Percentiles rank a stretch among this genome's conserved stretches.
These are phyloP conservation scores for Hemicrepidius hirtus DNA, from an alignment of 2,888 invertebrate species.

Conservation along the genomic window DNA sequence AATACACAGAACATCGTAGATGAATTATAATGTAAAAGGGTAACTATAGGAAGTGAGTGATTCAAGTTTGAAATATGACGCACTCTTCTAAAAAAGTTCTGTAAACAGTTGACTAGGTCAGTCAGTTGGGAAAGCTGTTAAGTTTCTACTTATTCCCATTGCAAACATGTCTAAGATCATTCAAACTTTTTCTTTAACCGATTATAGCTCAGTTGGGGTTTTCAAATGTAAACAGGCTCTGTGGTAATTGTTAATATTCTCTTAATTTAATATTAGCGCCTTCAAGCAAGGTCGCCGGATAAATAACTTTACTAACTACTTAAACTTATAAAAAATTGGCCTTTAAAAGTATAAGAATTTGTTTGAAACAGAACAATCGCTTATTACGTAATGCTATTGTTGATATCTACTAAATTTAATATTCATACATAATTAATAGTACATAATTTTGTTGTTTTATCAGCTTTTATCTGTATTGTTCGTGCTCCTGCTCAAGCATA, in stretches of 20 bases:
- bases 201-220: background rate
- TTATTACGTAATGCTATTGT: constrained; percentile 10
- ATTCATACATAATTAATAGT: constrained; percentile 3
- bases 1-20: no score
- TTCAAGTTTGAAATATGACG: background rate
- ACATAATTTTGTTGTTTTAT: constrained; percentile 4
- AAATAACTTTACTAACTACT: background rate
- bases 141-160: constrained; percentile 48
- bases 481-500: background rate
- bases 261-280: no score
- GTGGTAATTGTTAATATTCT: background rate
- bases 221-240: background rate
- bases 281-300: background rate
- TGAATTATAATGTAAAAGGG: no score
- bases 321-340: background rate
- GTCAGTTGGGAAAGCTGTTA: constrained; percentile 49
- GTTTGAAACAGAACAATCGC: constrained; percentile 9
- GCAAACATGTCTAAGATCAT: constrained; percentile 36
- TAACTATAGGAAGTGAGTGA: constrained; percentile 2
- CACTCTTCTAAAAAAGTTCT: background rate
- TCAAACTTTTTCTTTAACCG: constrained; percentile 35
- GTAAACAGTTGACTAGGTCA: constrained; percentile 47
- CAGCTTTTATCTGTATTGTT: background rate
- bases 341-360: background rate
- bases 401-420: background rate